phyloP scores from a whole-genome alignment of 2,888 invertebrate genomes.

The Pseudococcus longispinus region DNA sequence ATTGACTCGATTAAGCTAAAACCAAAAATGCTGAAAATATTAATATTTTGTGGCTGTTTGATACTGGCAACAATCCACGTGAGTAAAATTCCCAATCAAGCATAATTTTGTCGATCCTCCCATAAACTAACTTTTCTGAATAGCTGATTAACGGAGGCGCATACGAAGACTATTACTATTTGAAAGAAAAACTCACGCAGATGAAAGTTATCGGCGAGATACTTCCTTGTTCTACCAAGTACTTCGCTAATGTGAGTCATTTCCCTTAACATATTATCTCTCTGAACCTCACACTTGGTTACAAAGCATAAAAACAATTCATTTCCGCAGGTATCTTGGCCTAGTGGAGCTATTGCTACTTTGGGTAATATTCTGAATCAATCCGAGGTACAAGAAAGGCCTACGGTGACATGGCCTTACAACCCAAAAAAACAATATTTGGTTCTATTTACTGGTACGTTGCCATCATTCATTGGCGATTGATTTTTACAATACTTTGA shows the following conservation, averaged over 20 bases:
- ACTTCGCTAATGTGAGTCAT: not conserved
- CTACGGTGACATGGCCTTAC: constrained; percentile 73
- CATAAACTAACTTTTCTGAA: not conserved
- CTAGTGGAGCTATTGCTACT: constrained; percentile 64
- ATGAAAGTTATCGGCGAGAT: not conserved
- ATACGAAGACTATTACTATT: not conserved
- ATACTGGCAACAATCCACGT: not conserved
- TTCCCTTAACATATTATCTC: not conserved
- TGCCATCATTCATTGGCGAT: not conserved
- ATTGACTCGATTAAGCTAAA: not conserved
- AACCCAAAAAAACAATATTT: constrained; percentile 72
- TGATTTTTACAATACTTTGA: too few species aligned
- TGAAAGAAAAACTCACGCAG: not conserved
- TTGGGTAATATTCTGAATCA: constrained; percentile 77
- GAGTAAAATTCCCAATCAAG: not conserved
- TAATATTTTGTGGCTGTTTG: not conserved
- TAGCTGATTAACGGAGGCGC: not conserved
- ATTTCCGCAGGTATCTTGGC: constrained; percentile 65
- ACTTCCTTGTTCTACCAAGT: not conserved
- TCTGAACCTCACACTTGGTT: not conserved
- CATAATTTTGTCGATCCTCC: not conserved
- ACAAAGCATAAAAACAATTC: not conserved
- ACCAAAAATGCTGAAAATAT: not conserved
- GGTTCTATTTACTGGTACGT: constrained; percentile 79
- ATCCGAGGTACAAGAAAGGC: constrained; percentile 76